Evolutionary conservation across 1,140 invertebrate genomes (phyloP).

Genomic region (Melanaphis sacchari): DNA sequence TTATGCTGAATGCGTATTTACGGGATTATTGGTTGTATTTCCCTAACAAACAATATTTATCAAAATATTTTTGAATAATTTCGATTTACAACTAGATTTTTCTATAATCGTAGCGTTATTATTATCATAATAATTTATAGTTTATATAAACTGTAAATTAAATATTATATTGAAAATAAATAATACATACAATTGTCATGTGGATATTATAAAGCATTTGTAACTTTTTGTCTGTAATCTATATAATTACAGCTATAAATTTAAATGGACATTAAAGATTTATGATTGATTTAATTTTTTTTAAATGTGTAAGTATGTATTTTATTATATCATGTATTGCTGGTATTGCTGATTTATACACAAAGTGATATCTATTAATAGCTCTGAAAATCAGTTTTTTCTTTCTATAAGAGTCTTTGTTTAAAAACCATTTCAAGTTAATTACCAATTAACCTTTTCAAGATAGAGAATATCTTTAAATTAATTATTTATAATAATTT

Average conservation of each 20-base stretch:
- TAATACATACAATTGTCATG: too few species aligned
- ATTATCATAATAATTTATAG: background rate
- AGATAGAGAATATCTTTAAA: background rate
- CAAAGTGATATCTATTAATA: background rate
- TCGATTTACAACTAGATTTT: background rate
- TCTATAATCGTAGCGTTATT: background rate
- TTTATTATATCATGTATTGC: background rate
- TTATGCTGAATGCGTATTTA: background rate
- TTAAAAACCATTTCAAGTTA: background rate
- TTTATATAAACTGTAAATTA: background rate
- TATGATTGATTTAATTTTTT: too few species aligned
- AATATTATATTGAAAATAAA: background rate
- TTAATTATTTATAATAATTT: background rate
- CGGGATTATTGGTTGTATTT: background rate
- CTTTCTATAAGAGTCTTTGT: background rate
- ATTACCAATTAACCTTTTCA: background rate
- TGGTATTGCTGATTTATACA: background rate
- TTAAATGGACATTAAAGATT: background rate
- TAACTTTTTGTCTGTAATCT: too few species aligned
- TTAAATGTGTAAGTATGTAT: too few species aligned
- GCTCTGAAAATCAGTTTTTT: background rate
- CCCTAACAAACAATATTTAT: background rate
- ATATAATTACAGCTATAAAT: background rate
- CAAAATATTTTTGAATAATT: background rate
- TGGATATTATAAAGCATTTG: too few species aligned